Evolutionary conservation across 2,888 invertebrate genomes (phyloP), one percentile per base, ranked within the genome.

Genomic region (Pheosia gnoma): DNA sequence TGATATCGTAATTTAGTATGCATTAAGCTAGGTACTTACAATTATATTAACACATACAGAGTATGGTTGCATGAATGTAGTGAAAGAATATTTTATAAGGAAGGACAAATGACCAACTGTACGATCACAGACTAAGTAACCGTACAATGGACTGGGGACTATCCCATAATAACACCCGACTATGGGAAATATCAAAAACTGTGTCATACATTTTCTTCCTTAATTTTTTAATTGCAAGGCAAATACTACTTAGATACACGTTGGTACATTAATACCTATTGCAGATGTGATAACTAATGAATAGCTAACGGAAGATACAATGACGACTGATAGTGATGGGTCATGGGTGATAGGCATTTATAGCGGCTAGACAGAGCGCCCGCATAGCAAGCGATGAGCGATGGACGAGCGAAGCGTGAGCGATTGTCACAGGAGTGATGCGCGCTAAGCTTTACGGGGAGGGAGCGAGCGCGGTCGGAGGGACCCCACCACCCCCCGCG

Each of bases 391-490:
- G 70, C 64, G 75, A 77, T 72, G 72, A 71, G 78, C 77, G 72
- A 78, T 66, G 67, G 78, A 76, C 80, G 81, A 79, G 79, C 81
- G 82, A 81, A 82, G 81, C 84, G 85, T 86, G 87, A 89, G 89
- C 88, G 89, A 88, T 85, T 86, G 89, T 90, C 89, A 94, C 90
- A 89, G 89, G 91, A 92, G 89, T 92, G 90, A 91, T 90, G 90
- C 89, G 88, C 86, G 83, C 81, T 78, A 80, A 82, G 80, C 76
- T 78, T 77, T 77, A 82, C 78, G 75, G 78, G 78, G 79, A 65
- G 78, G 81, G 79, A 81, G 79, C 67, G 83, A 84, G 84, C 78
- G 84, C 78, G 79, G 78, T 69, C 79, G 77, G 75, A 80, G 75
- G 74, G 75, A 53, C 55, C 51, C 67, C 74, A 70, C 77, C 77